These are phyloP conservation scores for Porites australiensis DNA, from an alignment of 64 coral and sea anemone genomes.

Conservation along the genomic window DNA sequence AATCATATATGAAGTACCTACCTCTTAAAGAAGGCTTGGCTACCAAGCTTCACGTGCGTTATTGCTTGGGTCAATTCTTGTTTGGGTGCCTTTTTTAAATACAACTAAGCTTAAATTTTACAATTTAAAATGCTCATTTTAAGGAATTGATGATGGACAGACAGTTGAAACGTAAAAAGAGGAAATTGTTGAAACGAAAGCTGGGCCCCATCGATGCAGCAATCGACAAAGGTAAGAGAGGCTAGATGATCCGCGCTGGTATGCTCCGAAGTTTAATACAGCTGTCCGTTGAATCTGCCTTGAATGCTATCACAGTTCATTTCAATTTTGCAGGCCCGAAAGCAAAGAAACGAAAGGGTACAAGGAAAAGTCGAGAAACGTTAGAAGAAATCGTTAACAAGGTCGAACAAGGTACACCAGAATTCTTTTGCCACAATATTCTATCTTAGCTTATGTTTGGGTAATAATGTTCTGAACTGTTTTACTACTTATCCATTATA, in stretches of 20 bases:
- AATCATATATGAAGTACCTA: too few species aligned
- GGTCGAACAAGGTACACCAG: neutral
- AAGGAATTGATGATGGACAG: neutral
- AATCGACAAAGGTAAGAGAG: conserved; percentile 19
- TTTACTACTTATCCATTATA: too few species aligned
- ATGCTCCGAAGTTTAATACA: neutral
- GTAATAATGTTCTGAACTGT: too few species aligned
- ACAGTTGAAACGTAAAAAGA: conserved; percentile 21
- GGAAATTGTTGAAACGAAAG: conserved; percentile 18
- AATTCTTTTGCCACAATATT: neutral
- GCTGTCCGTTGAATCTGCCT: neutral
- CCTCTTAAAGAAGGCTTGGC: too few species aligned
- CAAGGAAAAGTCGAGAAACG: neutral
- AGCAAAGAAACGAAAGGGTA: neutral
- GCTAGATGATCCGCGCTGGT: too few species aligned
- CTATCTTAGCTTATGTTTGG: too few species aligned
- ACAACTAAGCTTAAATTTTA: neutral
- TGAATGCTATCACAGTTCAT: neutral
- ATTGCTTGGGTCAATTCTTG: too few species aligned
- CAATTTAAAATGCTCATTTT: neutral
- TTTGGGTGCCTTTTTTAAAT: too few species aligned
- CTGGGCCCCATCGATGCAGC: neutral
- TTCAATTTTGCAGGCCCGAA: neutral
- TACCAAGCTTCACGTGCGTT: too few species aligned
- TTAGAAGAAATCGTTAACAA: neutral